phyloP scores from a whole-genome alignment of 2,888 invertebrate genomes.

The Tenthredo livida region DNA sequence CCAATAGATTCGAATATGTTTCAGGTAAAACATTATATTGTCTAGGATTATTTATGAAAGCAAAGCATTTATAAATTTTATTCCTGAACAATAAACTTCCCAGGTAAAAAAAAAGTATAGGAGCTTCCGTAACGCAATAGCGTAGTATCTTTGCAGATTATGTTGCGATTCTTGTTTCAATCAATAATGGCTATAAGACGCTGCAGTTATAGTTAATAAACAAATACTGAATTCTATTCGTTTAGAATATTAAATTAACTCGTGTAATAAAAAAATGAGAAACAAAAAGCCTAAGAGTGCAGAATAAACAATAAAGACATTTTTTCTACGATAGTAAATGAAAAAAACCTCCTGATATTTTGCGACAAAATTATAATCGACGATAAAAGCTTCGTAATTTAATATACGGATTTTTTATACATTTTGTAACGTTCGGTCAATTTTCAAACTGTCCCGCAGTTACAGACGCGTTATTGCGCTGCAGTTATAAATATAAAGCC shows the following conservation, averaged over 20 bases:
- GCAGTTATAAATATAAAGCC: slow-evolving; percentile 30
- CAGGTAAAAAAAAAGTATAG: neutral
- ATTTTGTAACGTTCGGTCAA: slow-evolving; percentile 40
- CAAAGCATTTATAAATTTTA: slow-evolving; percentile 15
- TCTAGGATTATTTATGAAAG: neutral
- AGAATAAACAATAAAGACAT: neutral
- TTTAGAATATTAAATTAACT: neutral
- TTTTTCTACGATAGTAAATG: neutral
- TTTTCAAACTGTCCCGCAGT: slow-evolving; percentile 52
- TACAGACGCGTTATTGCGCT: slow-evolving; percentile 32
- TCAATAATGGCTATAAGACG: neutral
- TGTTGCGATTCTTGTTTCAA: neutral
- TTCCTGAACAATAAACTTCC: neutral
- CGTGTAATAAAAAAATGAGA: neutral
- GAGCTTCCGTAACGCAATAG: neutral
- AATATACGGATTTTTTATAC: neutral
- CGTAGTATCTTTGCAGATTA: neutral
- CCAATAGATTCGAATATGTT: neutral
- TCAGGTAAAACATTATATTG: neutral
- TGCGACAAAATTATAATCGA: neutral
- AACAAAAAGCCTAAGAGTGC: neutral
- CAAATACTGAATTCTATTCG: neutral
- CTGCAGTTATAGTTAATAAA: slow-evolving; percentile 1
- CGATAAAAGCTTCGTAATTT: neutral
- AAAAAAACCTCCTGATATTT: neutral